A percentile compares a stretch with the other conserved stretches of the same genome.
phyloP scores from a whole-genome alignment of 2,797 vertebrate species.

The Coracias cyanogaster region DNA sequence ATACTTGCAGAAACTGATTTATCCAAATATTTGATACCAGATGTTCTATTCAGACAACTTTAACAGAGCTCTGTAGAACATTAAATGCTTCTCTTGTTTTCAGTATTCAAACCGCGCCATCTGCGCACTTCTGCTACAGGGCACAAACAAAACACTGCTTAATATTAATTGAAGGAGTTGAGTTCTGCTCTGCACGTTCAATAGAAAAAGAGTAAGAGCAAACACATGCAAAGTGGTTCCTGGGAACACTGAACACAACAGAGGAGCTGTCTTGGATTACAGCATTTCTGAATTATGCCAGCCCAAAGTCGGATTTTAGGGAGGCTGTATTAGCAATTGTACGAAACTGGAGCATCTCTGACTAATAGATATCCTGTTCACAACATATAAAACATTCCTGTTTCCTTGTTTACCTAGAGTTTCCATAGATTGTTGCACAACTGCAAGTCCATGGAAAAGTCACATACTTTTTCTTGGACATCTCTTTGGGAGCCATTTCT shows the following conservation, averaged over 20 bases:
- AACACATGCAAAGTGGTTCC: constrained; percentile 22
- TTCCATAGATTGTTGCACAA: not conserved
- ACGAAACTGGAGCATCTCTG: not conserved
- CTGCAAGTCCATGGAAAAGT: not conserved
- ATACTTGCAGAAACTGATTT: constrained; percentile 17
- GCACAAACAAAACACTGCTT: constrained; percentile 20
- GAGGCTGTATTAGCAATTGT: not conserved
- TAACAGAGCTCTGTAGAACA: constrained; percentile 14
- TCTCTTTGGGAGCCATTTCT: not conserved
- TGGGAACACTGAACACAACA: not conserved
- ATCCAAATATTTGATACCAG: constrained; percentile 31
- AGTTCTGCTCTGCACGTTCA: not conserved
- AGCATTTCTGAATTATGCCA: not conserved
- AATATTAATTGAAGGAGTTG: constrained; percentile 11
- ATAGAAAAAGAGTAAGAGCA: constrained; percentile 19
- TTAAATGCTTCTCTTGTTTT: constrained; percentile 4
- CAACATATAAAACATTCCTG: not conserved
- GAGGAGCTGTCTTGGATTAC: not conserved
- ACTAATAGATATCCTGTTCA: not conserved
- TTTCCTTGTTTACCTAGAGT: not conserved
- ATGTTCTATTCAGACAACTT: constrained; percentile 43
- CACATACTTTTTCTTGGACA: not conserved
- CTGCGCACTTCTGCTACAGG: constrained; percentile 35
- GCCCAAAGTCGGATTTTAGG: not conserved
- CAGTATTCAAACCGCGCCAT: not conserved